These are phyloP conservation scores for Chelonia mydas DNA, from an alignment of 2,797 vertebrate species.

Conservation along the genomic window DNA sequence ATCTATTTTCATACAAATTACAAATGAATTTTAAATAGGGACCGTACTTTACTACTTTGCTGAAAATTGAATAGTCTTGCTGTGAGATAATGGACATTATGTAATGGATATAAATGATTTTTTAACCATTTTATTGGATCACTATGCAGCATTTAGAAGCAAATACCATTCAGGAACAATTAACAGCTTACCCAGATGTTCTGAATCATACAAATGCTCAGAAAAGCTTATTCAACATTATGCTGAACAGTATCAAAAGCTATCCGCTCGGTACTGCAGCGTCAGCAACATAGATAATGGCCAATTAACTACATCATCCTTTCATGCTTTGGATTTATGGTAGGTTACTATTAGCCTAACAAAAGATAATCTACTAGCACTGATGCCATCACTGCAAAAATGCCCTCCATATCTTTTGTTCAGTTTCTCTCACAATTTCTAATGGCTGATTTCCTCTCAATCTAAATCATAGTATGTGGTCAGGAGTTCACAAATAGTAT, in stretches of 20 bases:
- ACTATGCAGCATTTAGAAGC: neutral
- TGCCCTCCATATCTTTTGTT: neutral
- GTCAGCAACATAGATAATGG: slow-evolving; percentile 38
- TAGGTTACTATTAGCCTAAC: neutral
- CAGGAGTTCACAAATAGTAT: neutral
- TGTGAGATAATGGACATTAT: neutral
- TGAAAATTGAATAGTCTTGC: neutral
- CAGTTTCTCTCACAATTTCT: neutral
- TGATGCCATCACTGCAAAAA: neutral
- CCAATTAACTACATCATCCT: neutral
- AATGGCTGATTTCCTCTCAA: neutral
- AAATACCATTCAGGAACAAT: slow-evolving; percentile 24
- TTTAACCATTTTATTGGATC: slow-evolving; percentile 14
- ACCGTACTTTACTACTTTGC: neutral
- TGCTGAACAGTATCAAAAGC: neutral
- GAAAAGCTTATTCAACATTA: slow-evolving; percentile 15
- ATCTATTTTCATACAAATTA: slow-evolving; percentile 52
- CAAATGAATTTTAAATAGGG: slow-evolving; percentile 18
- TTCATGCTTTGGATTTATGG: neutral
- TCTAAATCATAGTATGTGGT: neutral
- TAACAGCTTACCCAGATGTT: neutral
- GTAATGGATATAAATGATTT: neutral
- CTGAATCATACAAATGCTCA: slow-evolving; percentile 18
- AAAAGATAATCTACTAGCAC: neutral
- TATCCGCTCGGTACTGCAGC: neutral